phyloP scores from a whole-genome alignment of 2,113 vertebrate genomes.

The Cavia porcellus region DNA sequence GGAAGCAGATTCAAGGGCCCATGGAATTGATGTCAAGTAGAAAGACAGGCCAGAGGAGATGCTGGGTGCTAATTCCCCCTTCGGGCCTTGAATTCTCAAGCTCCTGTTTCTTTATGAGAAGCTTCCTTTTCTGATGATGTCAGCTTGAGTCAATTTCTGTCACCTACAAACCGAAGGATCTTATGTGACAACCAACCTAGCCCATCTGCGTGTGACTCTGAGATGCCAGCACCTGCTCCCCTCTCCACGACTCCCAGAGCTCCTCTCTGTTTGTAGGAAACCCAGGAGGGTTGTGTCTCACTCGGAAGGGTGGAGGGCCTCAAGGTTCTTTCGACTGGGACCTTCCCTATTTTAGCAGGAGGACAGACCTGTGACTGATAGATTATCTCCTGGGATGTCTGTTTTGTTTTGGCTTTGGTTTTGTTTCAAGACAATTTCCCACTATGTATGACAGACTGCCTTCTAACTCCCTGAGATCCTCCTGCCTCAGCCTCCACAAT shows the following conservation, averaged over 20 bases:
- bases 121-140: neutral
- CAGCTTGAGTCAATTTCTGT: neutral
- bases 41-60: neutral
- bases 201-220: neutral
- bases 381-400: neutral
- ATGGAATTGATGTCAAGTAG: neutral
- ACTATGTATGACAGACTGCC: neutral
- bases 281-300: neutral
- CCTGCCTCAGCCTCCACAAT: neutral
- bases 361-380: neutral
- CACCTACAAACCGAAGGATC: conserved; percentile 18
- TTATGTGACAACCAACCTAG: neutral
- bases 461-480: neutral
- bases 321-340: neutral
- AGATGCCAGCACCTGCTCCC: neutral
- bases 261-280: neutral
- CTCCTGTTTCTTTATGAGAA: neutral
- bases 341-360: neutral
- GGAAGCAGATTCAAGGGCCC: neutral
- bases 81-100: neutral
- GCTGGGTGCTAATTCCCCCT: neutral
- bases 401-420: neutral
- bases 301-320: neutral
- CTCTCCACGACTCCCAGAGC: neutral
- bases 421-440: neutral